Evolutionary conservation across 2,113 vertebrate genomes (phyloP).

Genomic region (Datnioides undecimradiatus): DNA sequence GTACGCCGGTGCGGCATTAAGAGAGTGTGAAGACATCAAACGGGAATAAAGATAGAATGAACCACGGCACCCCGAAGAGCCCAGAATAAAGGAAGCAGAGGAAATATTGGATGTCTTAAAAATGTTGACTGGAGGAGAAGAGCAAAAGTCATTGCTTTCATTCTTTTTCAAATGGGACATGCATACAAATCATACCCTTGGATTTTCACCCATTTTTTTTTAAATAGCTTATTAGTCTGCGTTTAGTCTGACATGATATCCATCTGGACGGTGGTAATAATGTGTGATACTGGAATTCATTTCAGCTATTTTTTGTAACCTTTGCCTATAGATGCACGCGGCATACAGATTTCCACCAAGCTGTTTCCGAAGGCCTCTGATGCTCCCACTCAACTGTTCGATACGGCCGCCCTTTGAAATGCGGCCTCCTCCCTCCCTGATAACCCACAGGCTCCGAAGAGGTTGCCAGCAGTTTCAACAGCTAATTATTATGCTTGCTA

Average conservation of each 20-base stretch:
- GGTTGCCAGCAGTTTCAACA: constrained; percentile 1
- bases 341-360: constrained; percentile 34
- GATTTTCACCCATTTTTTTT: not conserved
- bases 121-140: constrained; percentile 30
- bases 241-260: constrained; percentile 6
- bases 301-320: constrained; percentile 16
- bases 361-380: constrained; percentile 21
- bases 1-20: not conserved
- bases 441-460: constrained; percentile 15
- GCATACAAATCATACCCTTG: constrained; percentile 24
- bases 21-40: constrained; percentile 41
- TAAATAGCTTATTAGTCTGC: not conserved
- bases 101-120: constrained; percentile 32
- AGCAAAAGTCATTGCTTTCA: constrained; percentile 12
- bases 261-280: constrained; percentile 6
- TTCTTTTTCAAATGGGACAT: constrained; percentile 1
- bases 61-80: constrained; percentile 12
- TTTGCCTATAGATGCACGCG: constrained; percentile 29
- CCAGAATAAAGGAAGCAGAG: constrained; percentile 33
- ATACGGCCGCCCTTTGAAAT: constrained; percentile 48
- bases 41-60: constrained; percentile 23
- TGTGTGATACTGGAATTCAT: constrained; percentile 1
- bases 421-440: not conserved
- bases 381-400: constrained; percentile 40
- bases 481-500: constrained; percentile 21